A percentile compares a stretch with the other conserved stretches of the same genome.
Evolutionary conservation across 2,888 invertebrate species (phyloP).

Genomic region (Kuschelorhynchus macadamiae): DNA sequence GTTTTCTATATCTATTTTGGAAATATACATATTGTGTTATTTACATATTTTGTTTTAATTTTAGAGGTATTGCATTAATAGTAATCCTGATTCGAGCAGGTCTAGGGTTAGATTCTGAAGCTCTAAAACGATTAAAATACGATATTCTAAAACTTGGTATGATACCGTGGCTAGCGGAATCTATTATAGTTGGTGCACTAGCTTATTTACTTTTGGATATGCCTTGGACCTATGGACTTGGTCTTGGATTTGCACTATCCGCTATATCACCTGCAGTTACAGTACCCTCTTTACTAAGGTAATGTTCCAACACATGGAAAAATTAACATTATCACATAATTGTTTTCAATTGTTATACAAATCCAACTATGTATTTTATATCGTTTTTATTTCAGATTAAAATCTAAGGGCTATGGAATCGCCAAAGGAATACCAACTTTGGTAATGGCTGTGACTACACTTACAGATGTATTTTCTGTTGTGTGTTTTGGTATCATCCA

Average conservation of each 20-base stretch:
- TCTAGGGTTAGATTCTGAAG: slow-evolving; percentile 89
- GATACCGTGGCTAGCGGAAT: slow-evolving; percentile 89
- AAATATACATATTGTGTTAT: too few relatives aligned
- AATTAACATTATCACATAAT: too few relatives aligned
- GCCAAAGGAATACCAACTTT: slow-evolving; percentile 96
- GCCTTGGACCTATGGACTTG: slow-evolving; percentile 88
- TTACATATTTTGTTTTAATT: too few relatives aligned
- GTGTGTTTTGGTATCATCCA: slow-evolving; percentile 92
- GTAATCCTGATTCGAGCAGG: slow-evolving; percentile 95
- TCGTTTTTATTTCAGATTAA: slow-evolving; percentile 72
- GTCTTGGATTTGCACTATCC: slow-evolving; percentile 89
- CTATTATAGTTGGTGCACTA: slow-evolving; percentile 77
- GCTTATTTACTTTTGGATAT: slow-evolving; percentile 82
- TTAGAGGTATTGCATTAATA: slow-evolving; percentile 90
- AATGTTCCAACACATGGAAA: too few relatives aligned
- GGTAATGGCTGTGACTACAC: slow-evolving; percentile 93
- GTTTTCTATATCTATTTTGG: too few relatives aligned
- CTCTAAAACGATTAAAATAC: slow-evolving; percentile 85
- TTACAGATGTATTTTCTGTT: slow-evolving; percentile 96
- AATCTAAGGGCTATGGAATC: slow-evolving; percentile 90
- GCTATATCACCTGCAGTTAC: slow-evolving; percentile 98
- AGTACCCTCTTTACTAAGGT: slow-evolving; percentile 87
- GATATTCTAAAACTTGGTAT: slow-evolving; percentile 89
- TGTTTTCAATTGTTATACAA: too few relatives aligned
- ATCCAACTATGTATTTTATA: too few relatives aligned